phyloP scores from a whole-genome alignment of 2,888 invertebrate species.

The Vanessa cardui region DNA sequence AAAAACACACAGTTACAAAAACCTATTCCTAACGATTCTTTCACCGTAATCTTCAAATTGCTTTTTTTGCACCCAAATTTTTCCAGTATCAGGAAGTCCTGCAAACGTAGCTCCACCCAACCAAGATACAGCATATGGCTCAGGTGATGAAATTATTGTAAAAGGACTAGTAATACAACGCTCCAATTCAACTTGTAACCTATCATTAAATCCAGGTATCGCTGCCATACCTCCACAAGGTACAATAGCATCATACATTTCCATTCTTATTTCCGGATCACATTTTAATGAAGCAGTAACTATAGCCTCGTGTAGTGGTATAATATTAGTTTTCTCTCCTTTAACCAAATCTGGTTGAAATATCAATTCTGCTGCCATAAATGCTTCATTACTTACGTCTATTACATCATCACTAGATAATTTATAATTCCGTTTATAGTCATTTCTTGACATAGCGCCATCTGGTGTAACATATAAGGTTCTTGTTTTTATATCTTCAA shows the following conservation, averaged over 20 bases:
- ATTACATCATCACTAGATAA: constrained; percentile 56
- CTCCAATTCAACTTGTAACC: constrained; percentile 56
- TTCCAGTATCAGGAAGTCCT: constrained; percentile 53
- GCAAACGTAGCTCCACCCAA: constrained; percentile 70
- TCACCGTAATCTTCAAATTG: constrained; percentile 67
- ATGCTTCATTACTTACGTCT: constrained; percentile 58
- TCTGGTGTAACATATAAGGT: constrained; percentile 53
- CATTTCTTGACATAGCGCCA: constrained; percentile 42
- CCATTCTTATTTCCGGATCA: constrained; percentile 55
- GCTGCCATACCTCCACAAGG: constrained; percentile 61
- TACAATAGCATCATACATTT: constrained; percentile 55
- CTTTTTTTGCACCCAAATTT: constrained; percentile 60
- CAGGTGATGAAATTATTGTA: constrained; percentile 51
- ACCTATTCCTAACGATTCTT: constrained; percentile 63
- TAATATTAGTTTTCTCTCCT: constrained; percentile 40
- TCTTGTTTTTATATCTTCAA: constrained; percentile 53
- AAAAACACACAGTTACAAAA: constrained; percentile 40
- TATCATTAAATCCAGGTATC: constrained; percentile 56
- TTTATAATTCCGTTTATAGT: constrained; percentile 46
- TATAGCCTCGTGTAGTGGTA: constrained; percentile 56
- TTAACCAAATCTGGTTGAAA: constrained; percentile 59
- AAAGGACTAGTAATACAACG: constrained; percentile 45
- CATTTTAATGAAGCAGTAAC: constrained; percentile 54
- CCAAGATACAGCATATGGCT: constrained; percentile 62
- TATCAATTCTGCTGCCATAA: constrained; percentile 58